Conservation (phyloP, 1,140 invertebrate species). For the Drosophila ercepeae region DNA sequence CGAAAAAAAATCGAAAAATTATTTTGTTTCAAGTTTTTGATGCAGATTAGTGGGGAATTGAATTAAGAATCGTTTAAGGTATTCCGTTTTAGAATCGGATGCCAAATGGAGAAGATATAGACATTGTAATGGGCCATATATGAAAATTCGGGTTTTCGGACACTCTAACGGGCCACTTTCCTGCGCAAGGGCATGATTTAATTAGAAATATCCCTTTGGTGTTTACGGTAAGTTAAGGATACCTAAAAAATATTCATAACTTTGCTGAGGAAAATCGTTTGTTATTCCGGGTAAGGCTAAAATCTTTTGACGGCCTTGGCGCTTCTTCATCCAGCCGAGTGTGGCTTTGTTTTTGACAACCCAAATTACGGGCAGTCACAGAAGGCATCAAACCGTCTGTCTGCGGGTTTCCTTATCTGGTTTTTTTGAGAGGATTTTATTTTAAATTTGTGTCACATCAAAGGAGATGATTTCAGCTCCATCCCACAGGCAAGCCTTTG, state of each 20-base stretch:
- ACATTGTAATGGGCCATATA: no score
- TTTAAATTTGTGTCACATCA: slow-evolving; percentile 43
- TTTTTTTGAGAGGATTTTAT: slow-evolving; percentile 24
- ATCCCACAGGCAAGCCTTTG: slow-evolving; percentile 11
- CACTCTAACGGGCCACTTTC: no score
- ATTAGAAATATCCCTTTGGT: slow-evolving; percentile 8
- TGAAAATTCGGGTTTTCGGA: no score
- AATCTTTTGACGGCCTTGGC: slow-evolving; percentile 24
- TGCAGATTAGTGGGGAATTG: no score
- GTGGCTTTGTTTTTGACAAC: slow-evolving; percentile 44
- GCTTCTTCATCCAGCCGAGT: slow-evolving; percentile 6
- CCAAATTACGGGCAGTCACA: slow-evolving; percentile 1
- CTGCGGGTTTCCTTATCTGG: slow-evolving; percentile 10
- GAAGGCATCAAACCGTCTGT: slow-evolving; percentile 20
- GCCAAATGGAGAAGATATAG: no score
- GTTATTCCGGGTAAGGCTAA: slow-evolving; percentile 13
- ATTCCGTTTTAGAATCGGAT: no score
- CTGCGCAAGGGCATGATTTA: slow-evolving; percentile 25
- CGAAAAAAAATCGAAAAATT: no score
- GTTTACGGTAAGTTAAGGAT: neutral
- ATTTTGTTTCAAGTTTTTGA: no score
- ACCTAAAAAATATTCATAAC: slow-evolving; percentile 1
- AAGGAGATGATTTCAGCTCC: slow-evolving; percentile 24
- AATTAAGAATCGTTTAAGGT: no score
- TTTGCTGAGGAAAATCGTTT: slow-evolving; percentile 47